Evolutionary conservation across 2,797 vertebrate species (phyloP), one percentile per base, ranked within the genome.

Genomic region (Xenops minutus): DNA sequence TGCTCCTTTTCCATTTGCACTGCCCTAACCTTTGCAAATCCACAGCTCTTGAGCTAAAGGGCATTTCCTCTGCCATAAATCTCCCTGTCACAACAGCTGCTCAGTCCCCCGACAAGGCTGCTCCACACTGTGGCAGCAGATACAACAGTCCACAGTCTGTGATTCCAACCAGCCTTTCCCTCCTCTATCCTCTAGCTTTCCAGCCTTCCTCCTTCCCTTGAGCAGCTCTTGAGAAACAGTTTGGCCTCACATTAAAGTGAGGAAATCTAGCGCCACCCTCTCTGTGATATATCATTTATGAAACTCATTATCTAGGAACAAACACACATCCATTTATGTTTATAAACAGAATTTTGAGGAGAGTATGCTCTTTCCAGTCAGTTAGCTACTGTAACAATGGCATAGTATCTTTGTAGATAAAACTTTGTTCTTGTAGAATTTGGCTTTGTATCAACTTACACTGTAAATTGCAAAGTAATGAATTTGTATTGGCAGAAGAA

Each of bases 391-490:
- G n/a, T 48, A 93, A 51, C 11, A 29, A 77, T 48, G 68, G 76
- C 85, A 87, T 73, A 74, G 63, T 62, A 51, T 91, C 94, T 93
- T 85, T 88, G 83, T 92, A 96, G 92, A 97, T 69, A 89, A 97
- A 96, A 78, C 78, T 93, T 93, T 73, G 22, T 34, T 94, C 66
- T 72, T 88, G 54, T 30, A 89, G 58, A 91, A 83, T 75, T 83
- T 96, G 91, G 93, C 91, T 95, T 84, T 92, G 80, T 63, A 82
- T 94, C 89, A 96, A 89, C 88, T 77, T 91, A 67, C 73, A 88
- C 90, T 96, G 93, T 94, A 94, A 94, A 96, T 51, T 85, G 94
- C 80, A 96, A 97, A 93, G 58, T 97, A 96, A 92, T 96, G 85
- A 95, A 97, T 97, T 95, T 97, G 67, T 72, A 95, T 63, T 94